Conservation (phyloP, 2,888 invertebrate genomes). For the Leptura quadrifasciata region DNA sequence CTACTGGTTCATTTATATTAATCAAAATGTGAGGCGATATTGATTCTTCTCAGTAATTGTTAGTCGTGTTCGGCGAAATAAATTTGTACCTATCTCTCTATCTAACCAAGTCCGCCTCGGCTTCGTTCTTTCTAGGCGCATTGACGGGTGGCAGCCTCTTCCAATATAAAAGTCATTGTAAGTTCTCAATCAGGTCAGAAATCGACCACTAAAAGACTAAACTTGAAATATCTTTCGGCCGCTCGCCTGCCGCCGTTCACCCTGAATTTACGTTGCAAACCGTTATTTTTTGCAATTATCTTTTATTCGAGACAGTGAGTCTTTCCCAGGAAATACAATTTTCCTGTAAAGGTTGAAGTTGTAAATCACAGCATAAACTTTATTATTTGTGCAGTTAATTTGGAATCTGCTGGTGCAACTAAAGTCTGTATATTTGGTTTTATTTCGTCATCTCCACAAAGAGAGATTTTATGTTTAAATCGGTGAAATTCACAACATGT, state of each 20-base stretch:
- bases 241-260: neutral
- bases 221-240: neutral
- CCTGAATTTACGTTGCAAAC: neutral
- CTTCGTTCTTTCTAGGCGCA: neutral
- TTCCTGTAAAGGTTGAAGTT: constrained; percentile 11
- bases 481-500: neutral
- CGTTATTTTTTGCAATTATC: constrained; percentile 13
- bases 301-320: constrained; percentile 6
- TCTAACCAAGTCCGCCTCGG: neutral
- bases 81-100: neutral
- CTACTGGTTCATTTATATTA: too few species aligned
- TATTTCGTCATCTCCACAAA: neutral
- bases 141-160: neutral
- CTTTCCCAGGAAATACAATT: constrained; percentile 10
- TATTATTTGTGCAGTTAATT: constrained; percentile 1
- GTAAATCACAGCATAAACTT: neutral
- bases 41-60: neutral
- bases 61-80: neutral
- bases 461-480: neutral
- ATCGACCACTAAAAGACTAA: constrained; percentile 14
- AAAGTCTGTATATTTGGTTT: neutral
- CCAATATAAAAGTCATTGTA: neutral
- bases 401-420: neutral
- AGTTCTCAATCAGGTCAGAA: constrained; percentile 3
- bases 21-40: too few species aligned